These are phyloP conservation scores for Hyperoplus lanceolatus DNA, from an alignment of 2,797 vertebrate species.

Conservation along the genomic window DNA sequence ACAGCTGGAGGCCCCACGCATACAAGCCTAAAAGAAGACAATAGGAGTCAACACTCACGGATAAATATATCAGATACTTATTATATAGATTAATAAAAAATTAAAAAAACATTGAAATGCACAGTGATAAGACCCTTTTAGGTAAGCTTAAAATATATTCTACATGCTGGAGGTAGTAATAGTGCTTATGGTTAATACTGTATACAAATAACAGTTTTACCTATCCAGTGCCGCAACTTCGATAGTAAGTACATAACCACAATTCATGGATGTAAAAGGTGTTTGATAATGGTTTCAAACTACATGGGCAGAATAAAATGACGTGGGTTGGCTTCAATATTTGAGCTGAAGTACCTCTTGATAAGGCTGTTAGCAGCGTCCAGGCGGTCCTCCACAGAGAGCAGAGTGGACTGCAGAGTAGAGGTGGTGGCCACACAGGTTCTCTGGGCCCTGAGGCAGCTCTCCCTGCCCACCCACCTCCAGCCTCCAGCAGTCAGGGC, in stretches of 20 bases:
- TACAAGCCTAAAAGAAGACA: slow-evolving; percentile 83
- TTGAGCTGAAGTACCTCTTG: slow-evolving; percentile 83
- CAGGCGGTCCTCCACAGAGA: slow-evolving; percentile 78
- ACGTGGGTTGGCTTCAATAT: neutral
- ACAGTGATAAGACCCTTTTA: slow-evolving; percentile 1
- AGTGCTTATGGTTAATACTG: neutral
- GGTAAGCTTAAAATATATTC: neutral
- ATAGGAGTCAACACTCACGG: neutral
- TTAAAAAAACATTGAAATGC: neutral
- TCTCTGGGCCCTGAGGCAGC: slow-evolving; percentile 81
- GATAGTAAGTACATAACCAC: neutral
- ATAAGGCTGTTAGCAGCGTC: slow-evolving; percentile 82
- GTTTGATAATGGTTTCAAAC: neutral
- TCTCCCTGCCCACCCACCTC: slow-evolving; percentile 89
- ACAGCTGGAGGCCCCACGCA: slow-evolving; percentile 91
- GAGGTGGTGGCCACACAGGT: slow-evolving; percentile 75
- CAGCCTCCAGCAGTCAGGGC: slow-evolving; percentile 78
- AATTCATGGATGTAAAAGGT: neutral
- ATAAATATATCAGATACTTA: neutral
- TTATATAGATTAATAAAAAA: slow-evolving; percentile 4
- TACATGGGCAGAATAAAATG: neutral
- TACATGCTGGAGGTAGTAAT: neutral
- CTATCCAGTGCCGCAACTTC: neutral
- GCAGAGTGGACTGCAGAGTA: slow-evolving; percentile 81
- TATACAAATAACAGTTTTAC: neutral